Percentiles rank a stretch among this genome's conserved stretches.
Evolutionary conservation across 2,888 invertebrate species (phyloP).

Genomic region (Phaonia tiefii): DNA sequence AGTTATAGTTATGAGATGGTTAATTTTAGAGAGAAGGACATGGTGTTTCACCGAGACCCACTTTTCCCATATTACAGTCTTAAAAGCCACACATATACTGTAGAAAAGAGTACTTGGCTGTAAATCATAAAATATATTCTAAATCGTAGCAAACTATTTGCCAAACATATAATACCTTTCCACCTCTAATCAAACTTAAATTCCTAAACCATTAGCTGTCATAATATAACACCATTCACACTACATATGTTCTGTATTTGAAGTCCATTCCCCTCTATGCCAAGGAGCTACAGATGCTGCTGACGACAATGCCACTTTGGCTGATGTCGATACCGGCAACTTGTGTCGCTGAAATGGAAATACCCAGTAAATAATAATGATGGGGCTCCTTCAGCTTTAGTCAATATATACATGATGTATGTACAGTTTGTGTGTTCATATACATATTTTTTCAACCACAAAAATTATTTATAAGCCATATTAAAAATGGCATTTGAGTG

Average conservation of each 20-base stretch:
- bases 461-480: conserved; percentile 58
- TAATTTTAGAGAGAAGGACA: too few relatives aligned
- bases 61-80: too few relatives aligned
- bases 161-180: too few relatives aligned
- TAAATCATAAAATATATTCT: too few relatives aligned
- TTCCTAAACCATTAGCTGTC: neutral
- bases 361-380: conserved; percentile 14
- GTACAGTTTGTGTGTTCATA: conserved; percentile 19
- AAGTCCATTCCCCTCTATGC: neutral
- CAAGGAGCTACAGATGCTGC: conserved; percentile 38
- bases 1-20: too few relatives aligned
- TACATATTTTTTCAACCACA: conserved; percentile 14
- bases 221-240: conserved; percentile 6
- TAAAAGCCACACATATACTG: too few relatives aligned
- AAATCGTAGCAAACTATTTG: too few relatives aligned
- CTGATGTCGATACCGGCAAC: conserved; percentile 13
- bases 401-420: conserved; percentile 16
- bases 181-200: too few relatives aligned
- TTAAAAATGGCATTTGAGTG: conserved; percentile 63
- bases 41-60: too few relatives aligned
- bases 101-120: too few relatives aligned
- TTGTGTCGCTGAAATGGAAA: conserved; percentile 35
- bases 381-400: conserved; percentile 32
- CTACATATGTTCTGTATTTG: conserved; percentile 6
- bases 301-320: conserved; percentile 46